A percentile compares a stretch with the other conserved stretches of the same genome.
Evolutionary conservation across 2,797 vertebrate species (phyloP).

Genomic region (Danio aesculapii): DNA sequence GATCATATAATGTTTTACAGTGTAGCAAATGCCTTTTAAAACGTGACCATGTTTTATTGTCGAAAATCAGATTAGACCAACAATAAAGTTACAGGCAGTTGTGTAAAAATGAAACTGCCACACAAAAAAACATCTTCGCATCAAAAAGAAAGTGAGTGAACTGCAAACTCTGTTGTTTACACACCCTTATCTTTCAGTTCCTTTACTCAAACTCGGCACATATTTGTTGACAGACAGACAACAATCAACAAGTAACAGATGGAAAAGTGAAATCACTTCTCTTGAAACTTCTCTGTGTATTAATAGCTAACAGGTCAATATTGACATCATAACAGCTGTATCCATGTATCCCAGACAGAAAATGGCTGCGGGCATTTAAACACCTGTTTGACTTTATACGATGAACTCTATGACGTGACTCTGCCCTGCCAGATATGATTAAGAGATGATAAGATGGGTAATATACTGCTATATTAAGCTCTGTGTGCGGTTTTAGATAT

Average conservation of each 20-base stretch:
- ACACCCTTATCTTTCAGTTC: slow-evolving; percentile 54
- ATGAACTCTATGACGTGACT: slow-evolving; percentile 40
- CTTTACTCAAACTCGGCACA: neutral
- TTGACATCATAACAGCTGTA: slow-evolving; percentile 62
- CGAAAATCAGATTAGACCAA: neutral
- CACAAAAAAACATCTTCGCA: neutral
- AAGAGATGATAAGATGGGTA: slow-evolving; percentile 25
- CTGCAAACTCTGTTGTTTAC: slow-evolving; percentile 1
- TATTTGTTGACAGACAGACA: neutral
- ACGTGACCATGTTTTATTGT: neutral
- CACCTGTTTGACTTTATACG: slow-evolving; percentile 51
- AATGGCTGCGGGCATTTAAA: slow-evolving; percentile 65
- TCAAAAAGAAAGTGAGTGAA: slow-evolving; percentile 22
- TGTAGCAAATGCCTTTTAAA: neutral
- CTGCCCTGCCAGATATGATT: slow-evolving; percentile 12
- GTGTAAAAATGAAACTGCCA: slow-evolving; percentile 36
- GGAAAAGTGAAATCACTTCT: slow-evolving; percentile 25
- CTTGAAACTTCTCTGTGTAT: slow-evolving; percentile 62
- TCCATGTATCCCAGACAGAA: slow-evolving; percentile 52
- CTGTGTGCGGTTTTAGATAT: slow-evolving; percentile 13
- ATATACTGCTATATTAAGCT: slow-evolving; percentile 25
- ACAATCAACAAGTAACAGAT: slow-evolving; percentile 23
- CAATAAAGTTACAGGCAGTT: neutral
- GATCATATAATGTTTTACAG: too few relatives aligned
- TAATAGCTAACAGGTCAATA: slow-evolving; percentile 67